These are phyloP conservation scores for Drosophila eohydei DNA, from an alignment of 2,888 invertebrate genomes.

Conservation along the genomic window DNA sequence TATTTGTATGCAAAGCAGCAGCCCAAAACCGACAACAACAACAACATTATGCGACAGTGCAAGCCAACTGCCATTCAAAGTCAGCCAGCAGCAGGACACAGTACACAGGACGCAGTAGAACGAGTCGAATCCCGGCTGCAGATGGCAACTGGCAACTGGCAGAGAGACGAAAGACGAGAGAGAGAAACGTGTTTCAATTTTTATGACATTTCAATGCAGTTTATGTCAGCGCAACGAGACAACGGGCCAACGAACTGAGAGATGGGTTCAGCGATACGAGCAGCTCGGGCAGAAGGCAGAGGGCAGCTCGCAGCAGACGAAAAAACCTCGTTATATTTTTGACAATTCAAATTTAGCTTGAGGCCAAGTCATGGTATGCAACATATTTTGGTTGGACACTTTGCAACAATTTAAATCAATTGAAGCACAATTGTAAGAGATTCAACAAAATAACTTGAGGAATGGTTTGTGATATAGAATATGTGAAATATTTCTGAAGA, in stretches of 20 bases:
- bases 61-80: slow-evolving; percentile 55
- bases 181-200: slow-evolving; percentile 69
- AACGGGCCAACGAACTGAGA: slow-evolving; percentile 44
- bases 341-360: slow-evolving; percentile 69
- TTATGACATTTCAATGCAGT: slow-evolving; percentile 77
- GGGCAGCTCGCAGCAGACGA: not conserved
- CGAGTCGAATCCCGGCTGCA: slow-evolving; percentile 28
- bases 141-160: slow-evolving; percentile 20
- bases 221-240: slow-evolving; percentile 69
- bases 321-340: slow-evolving; percentile 66
- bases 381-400: slow-evolving; percentile 52
- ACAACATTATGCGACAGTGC: slow-evolving; percentile 50
- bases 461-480: not conserved
- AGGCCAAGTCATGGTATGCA: slow-evolving; percentile 28
- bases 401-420: slow-evolving; percentile 62
- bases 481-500: not conserved
- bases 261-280: slow-evolving; percentile 1
- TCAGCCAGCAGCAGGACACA: slow-evolving; percentile 26
- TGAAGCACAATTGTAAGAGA: slow-evolving; percentile 16
- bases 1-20: slow-evolving; percentile 75
- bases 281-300: not conserved
- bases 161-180: slow-evolving; percentile 14
- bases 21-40: slow-evolving; percentile 60
- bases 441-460: not conserved
- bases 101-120: not conserved